Conservation (phyloP, 2,113 vertebrate genomes). For the Ciconia maguari region DNA sequence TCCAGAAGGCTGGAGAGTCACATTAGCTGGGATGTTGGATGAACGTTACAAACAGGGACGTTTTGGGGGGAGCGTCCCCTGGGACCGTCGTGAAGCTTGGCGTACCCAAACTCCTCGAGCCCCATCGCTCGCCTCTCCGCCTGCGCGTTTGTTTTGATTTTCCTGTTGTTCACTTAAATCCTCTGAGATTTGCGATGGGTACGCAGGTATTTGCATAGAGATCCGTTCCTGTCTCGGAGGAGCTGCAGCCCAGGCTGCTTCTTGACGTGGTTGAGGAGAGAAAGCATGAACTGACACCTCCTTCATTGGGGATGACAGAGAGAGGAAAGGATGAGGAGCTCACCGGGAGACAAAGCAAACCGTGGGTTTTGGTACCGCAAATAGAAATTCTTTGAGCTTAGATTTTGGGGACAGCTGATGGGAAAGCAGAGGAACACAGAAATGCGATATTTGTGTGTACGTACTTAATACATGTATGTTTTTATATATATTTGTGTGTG, state of each 20-base stretch:
- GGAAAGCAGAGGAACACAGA: not conserved
- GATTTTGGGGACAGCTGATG: not conserved
- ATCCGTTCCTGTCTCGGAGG: not conserved
- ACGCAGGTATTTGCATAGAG: not conserved
- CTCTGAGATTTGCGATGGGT: not conserved
- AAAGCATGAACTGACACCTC: not conserved
- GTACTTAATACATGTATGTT: rapidly evolving
- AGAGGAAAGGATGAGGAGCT: not conserved
- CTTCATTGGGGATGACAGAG: not conserved
- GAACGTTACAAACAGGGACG: not conserved
- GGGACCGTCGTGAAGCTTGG: not conserved
- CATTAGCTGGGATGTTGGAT: not conserved
- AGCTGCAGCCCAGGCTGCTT: not conserved
- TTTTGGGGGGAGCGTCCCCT: not conserved
- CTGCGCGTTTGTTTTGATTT: not conserved
- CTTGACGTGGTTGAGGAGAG: not conserved
- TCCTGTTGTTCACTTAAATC: not conserved
- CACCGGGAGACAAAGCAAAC: not conserved
- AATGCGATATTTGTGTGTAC: not conserved
- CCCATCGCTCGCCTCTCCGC: not conserved
- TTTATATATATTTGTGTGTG: not conserved
- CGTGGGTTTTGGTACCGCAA: rapidly evolving
- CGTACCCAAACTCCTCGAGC: not conserved
- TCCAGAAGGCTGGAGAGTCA: not conserved
- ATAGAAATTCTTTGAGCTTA: not conserved